Evolutionary conservation across 30 jellyfish, hydroid and myxozoan species (phyloP), one percentile per base, ranked within the genome.

Genomic region (Hydractinia echinata): DNA sequence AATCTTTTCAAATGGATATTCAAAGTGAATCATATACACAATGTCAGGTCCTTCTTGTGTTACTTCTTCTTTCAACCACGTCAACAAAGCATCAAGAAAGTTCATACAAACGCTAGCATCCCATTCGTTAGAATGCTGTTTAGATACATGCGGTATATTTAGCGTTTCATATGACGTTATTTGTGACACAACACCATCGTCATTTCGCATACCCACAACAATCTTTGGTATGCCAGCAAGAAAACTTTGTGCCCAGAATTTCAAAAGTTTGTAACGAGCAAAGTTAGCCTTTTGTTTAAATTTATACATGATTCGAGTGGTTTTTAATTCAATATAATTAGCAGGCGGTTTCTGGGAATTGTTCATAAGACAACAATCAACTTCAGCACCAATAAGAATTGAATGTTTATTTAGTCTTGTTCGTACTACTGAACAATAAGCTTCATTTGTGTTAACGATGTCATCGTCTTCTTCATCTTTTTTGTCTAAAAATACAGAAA

Each of bases 231-330:
- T 84, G 14, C 98, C 98, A 53, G 95, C 96, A 54, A 92, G 82
- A 64, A 61, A 92, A 79, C 98, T 92, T 53, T 92, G 98, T 4
- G 98, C 98, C 98, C 98, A 92, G 61, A 80, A 92, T 84, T 92
- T 92, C 48, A 76, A 55, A 49, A 92, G 82, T 77, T 92, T 92
- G 84, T 86, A 92, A 69, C 88, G 73, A 13, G 94, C 87, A 80
- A 92, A 92, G 82, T 87, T 92, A 51, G 81, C 82, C 20, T 67
- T 50, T 78, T 81, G 98, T 67, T 86, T 73, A 11, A 61, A 67
- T 8, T 16, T 61, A 0, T 76, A 77, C 88, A 86, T 86, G 50
- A 74, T 67, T 66, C 98, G 66, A 7, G 98, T 71, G 8, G 98
- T 92, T 80, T 92, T 92, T 19, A 92, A 82, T 53, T 92, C 98